Percentiles rank a stretch among this genome's conserved stretches.
phyloP scores from a whole-genome alignment of 1,140 invertebrate genomes.

The Protaetia brevitarsis region DNA sequence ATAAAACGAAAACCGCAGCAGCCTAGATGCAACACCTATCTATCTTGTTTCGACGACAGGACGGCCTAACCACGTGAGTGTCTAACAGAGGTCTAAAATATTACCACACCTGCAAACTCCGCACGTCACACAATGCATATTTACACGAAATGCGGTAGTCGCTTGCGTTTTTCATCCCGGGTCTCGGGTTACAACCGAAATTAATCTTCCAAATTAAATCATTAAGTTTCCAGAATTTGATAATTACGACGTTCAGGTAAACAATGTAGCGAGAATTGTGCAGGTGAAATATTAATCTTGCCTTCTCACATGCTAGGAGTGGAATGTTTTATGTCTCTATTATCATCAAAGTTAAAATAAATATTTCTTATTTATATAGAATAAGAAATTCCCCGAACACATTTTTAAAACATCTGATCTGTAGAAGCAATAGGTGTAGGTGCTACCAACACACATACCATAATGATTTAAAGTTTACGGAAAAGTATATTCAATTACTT shows the following conservation, averaged over 20 bases:
- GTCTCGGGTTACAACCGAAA: not conserved
- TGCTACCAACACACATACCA: no score
- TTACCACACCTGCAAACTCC: slow-evolving; percentile 2
- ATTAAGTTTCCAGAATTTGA: slow-evolving; percentile 8
- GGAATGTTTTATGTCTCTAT: not conserved
- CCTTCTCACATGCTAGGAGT: not conserved
- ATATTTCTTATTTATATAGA: no score
- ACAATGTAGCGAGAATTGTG: not conserved
- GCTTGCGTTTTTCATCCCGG: not conserved
- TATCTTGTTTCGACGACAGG: not conserved
- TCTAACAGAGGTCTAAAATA: slow-evolving; percentile 14
- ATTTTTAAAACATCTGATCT: no score
- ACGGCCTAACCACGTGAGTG: not conserved
- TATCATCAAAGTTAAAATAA: not conserved
- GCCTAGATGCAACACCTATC: not conserved
- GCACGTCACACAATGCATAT: not conserved
- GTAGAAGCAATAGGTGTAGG: no score
- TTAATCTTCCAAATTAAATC: slow-evolving; percentile 17
- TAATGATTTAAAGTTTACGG: no score
- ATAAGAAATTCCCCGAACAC: no score
- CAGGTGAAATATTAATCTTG: slow-evolving; percentile 16
- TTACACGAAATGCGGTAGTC: slow-evolving; percentile 8
- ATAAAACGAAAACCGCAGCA: not conserved
- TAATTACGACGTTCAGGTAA: slow-evolving; percentile 2
- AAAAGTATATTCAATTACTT: no score